Evolutionary conservation across 2,113 vertebrate genomes (phyloP).

Genomic region (Eulacestoma nigropectus): DNA sequence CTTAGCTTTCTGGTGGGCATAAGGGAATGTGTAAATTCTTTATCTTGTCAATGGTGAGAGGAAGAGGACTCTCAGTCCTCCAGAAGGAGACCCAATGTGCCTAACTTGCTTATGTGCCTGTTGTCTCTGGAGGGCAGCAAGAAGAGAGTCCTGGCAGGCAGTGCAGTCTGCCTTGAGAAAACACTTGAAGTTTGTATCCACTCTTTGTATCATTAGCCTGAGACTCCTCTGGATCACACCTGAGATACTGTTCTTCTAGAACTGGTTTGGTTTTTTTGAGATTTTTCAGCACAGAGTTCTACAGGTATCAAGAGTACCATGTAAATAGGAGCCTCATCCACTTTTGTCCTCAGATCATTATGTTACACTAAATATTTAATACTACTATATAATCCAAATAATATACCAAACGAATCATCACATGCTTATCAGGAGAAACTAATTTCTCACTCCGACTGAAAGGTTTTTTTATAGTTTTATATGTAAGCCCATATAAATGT

Average conservation of each 20-base stretch:
- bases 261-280: neutral
- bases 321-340: neutral
- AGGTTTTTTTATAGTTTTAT: neutral
- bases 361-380: neutral
- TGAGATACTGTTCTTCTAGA: neutral
- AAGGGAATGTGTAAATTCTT: neutral
- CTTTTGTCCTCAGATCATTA: neutral
- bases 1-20: neutral
- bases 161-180: neutral
- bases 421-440: neutral
- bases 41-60: neutral
- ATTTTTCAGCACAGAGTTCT: neutral
- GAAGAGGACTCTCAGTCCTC: neutral
- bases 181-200: neutral
- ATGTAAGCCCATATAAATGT: neutral
- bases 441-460: neutral
- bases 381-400: neutral
- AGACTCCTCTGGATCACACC: neutral
- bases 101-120: rapidly evolving
- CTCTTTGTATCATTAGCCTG: neutral
- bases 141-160: neutral
- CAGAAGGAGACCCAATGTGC: neutral
- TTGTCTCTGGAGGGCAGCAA: neutral
- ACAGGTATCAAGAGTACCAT: neutral
- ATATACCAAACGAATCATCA: neutral